Evolutionary conservation across 2,888 invertebrate genomes (phyloP), one percentile per base, ranked within the genome.

Genomic region (Balanococcus diminutus): DNA sequence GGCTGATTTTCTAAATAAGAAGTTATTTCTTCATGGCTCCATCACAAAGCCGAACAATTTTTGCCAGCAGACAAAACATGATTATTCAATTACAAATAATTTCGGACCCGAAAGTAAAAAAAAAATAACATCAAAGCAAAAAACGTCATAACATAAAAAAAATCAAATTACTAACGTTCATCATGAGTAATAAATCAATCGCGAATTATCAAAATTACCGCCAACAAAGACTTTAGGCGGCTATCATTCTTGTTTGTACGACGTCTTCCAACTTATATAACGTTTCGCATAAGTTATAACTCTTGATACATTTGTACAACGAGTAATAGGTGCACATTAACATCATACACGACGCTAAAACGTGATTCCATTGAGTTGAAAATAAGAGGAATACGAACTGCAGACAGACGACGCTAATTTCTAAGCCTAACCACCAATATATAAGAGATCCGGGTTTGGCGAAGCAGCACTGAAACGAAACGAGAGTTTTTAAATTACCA

Each of bases 291-390:
- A 85, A 79, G 51, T 85, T 85, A 31, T 79, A 85, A 79, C 75
- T 85, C 32, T 75, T 79, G 75, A 85, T 79, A 42, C 85, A 85
- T 32, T 79, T 85, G 22, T 85, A 85, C 51, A 85, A 51, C 0
- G 85, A 85, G 19, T 79, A 79, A 32, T 85, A 85, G 2, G 85
- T 79, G 14, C 75, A 85, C n/a, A 46, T 31, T 28, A 85, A 51
- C 85, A 85, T 85, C 46, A 85, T 79, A 14, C 85, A 85, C 4
- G 85, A 79, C 16, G 85, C 72, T 14, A 85, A 79, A 25, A 85
- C 51, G 36, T 85, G 85, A 51, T 85, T 85, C 85, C 85, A 85
- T 42, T 85, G 85, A 9, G 79, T 75, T 16, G 85, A 85, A 31
- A 79, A 75, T 31, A 85, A 14, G 19, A 85, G 39, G 25, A 85